Base-by-base conservation (phyloP, 2,888 invertebrate genomes). In the Chaetogeoica ovagalla region DNA sequence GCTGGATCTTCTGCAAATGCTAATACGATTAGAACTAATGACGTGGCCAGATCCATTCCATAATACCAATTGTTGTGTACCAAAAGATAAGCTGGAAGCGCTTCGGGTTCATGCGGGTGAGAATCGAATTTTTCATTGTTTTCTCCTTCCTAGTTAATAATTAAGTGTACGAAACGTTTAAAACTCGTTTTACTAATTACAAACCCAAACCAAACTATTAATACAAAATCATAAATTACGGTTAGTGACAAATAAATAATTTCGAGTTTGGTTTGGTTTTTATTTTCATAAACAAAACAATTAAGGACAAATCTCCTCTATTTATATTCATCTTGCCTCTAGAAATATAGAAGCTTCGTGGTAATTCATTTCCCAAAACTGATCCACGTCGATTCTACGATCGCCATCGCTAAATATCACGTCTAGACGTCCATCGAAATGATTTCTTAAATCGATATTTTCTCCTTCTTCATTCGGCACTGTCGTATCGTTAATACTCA, bases 111-210 rank as follows among this genome's bases (percentile, higher is more conserved):
- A 69, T 91, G 90, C 0, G 95, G 95, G 86, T 95, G 95, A 0
- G 94, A 94, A 86, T 93, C 93, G 85, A 95, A 95, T 86, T 95
- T 95, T 86, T 95, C 95, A 87, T 95, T 96, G 86, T 95, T 95
- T 86, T 91, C 90, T 55, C 95, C 95, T 89, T 95, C 95, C 93
- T 94, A 86, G 69, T 37, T 39, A 30, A 43, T 37, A 48, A 13
- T 48, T 11, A 48, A 48, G 48, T 13, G 11, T 13, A 48, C 11
- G 11, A 48, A 48, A 48, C 11, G 11, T 48, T 48, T 13, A 48
- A 13, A 48, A 13, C 15, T 48, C 11, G 48, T 9, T 48, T 11
- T 19, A 23, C 43, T 19, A 55, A 0, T 52, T 52, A 5, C 48
- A 30, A 52, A 37, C n/a, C n/a, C 19, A 23, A 11, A 60, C 3